Percentiles rank a stretch among this genome's conserved stretches.
phyloP scores from a whole-genome alignment of 2,113 vertebrate species.

The Planiliza haematocheilus region DNA sequence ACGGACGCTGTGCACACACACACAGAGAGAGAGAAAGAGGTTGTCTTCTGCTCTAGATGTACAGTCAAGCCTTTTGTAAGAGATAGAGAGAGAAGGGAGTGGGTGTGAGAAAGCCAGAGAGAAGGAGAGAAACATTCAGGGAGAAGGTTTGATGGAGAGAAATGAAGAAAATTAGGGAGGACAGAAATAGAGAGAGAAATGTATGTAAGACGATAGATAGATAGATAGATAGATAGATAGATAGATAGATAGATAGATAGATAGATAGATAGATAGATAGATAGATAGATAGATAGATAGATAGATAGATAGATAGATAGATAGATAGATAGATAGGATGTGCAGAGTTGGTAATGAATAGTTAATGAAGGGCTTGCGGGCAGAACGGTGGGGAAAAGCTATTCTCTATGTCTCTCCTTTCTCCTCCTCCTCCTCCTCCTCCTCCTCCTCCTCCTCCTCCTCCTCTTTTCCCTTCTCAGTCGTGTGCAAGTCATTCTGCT shows the following conservation, averaged over 20 bases:
- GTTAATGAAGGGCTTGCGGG: slow-evolving; percentile 83
- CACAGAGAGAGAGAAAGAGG: slow-evolving; percentile 5
- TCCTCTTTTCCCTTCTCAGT: slow-evolving; percentile 55
- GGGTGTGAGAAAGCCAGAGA: slow-evolving; percentile 55
- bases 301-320: slow-evolving; percentile 65
- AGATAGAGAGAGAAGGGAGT: slow-evolving; percentile 39
- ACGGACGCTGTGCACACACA: slow-evolving; percentile 34
- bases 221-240: slow-evolving; percentile 20
- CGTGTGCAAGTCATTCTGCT: slow-evolving; percentile 67
- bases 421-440: slow-evolving; percentile 32
- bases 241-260: slow-evolving; percentile 50
- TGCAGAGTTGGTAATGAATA: slow-evolving; percentile 81
- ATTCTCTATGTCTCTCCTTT: slow-evolving; percentile 65
- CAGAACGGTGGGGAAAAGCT: slow-evolving; percentile 77
- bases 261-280: slow-evolving; percentile 57
- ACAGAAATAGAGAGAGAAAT: slow-evolving; percentile 13
- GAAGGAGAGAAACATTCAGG: slow-evolving; percentile 44
- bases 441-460: slow-evolving; percentile 53
- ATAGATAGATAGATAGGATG: slow-evolving; percentile 57
- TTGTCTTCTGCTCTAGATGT: slow-evolving; percentile 44
- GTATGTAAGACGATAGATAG: background rate
- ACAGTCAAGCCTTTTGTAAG: slow-evolving; percentile 60
- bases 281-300: slow-evolving; percentile 65
- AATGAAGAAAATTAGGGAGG: slow-evolving; percentile 13
- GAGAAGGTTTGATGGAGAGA: slow-evolving; percentile 43